phyloP scores from a whole-genome alignment of 2,113 vertebrate genomes.

The Centropristis striata region DNA sequence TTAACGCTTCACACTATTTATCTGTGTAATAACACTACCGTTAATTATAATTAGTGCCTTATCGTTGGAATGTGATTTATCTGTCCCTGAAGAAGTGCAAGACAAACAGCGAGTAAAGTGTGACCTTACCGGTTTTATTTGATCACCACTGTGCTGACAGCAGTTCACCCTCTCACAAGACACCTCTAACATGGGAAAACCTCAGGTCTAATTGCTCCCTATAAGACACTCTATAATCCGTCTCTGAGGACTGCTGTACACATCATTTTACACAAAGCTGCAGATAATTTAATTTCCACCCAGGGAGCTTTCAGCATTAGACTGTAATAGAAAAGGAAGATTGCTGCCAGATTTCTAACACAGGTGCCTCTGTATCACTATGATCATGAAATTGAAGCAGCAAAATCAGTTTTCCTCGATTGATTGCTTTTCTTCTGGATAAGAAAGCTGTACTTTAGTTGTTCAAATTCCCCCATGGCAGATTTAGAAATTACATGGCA shows the following conservation, averaged over 20 bases:
- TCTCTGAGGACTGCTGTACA: constrained; percentile 75
- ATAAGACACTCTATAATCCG: constrained; percentile 69
- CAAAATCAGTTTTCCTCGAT: constrained; percentile 43
- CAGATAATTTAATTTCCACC: constrained; percentile 81
- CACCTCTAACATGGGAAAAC: constrained; percentile 77
- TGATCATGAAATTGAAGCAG: constrained; percentile 55
- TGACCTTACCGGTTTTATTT: constrained; percentile 74
- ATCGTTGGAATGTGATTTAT: constrained; percentile 71
- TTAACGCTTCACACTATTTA: constrained; percentile 73
- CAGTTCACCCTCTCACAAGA: constrained; percentile 63
- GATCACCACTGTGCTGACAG: constrained; percentile 63
- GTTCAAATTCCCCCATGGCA: constrained; percentile 18
- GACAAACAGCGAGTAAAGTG: constrained; percentile 57
- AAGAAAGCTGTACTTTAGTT: constrained; percentile 35
- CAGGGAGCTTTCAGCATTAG: constrained; percentile 68
- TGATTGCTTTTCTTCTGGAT: constrained; percentile 44
- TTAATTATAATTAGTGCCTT: constrained; percentile 73
- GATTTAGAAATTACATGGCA: background rate
- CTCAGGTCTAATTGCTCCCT: constrained; percentile 80
- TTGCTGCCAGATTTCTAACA: constrained; percentile 69
- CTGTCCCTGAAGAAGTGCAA: constrained; percentile 61
- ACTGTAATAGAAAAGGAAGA: constrained; percentile 74
- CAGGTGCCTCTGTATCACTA: constrained; percentile 40
- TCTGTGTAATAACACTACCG: constrained; percentile 70
- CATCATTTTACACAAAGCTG: constrained; percentile 78